Percentiles rank a stretch among this genome's conserved stretches.
phyloP scores from a whole-genome alignment of 2,113 vertebrate species.

The Bubo blakistoni region DNA sequence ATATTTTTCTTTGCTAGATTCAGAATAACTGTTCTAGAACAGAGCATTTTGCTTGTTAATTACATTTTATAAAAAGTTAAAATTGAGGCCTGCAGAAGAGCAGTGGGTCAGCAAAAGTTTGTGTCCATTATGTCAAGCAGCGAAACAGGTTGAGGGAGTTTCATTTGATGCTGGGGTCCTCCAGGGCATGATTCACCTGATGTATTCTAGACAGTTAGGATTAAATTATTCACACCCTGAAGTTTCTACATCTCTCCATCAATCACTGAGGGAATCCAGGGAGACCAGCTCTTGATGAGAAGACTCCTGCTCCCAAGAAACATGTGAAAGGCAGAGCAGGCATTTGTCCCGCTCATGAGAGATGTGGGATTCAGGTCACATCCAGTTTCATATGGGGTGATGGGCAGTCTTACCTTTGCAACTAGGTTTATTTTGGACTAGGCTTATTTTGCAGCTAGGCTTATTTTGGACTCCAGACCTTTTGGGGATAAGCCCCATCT shows the following conservation, averaged over 20 bases:
- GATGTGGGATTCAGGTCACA: background rate
- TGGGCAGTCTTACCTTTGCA: background rate
- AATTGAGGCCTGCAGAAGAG: background rate
- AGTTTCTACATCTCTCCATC: conserved; percentile 6
- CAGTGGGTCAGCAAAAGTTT: background rate
- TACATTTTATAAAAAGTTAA: background rate
- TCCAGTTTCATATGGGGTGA: background rate
- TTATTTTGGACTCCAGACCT: background rate
- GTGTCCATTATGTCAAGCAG: background rate
- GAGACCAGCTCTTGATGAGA: conserved; percentile 13
- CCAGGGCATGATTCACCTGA: background rate
- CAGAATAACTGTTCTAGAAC: background rate
- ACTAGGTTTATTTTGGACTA: background rate
- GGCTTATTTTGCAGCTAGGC: background rate
- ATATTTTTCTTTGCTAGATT: background rate
- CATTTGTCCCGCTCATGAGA: background rate
- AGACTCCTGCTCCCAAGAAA: background rate
- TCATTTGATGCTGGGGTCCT: background rate
- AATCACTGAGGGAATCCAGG: conserved; percentile 36
- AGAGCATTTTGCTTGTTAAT: background rate
- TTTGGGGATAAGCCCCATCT: background rate
- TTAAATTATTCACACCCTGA: conserved; percentile 22
- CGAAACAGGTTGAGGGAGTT: background rate
- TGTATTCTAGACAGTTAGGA: background rate
- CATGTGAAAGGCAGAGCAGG: background rate